phyloP scores from a whole-genome alignment of 92 coral and sea anemone species.

The Blastomussa wellsi region DNA sequence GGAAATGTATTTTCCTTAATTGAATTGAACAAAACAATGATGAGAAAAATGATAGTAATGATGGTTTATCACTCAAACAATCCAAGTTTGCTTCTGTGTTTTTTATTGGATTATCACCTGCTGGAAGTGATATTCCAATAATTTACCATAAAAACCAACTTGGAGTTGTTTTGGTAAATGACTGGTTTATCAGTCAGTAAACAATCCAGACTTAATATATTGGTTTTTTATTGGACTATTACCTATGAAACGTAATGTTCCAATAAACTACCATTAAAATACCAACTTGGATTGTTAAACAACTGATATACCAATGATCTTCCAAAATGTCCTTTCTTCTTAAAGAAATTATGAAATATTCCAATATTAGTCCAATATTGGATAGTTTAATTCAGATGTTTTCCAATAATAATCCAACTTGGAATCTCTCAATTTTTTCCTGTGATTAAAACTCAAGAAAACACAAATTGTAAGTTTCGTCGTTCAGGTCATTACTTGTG shows the following conservation, averaged over 20 bases:
- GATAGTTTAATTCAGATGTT: no score
- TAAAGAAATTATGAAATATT: constrained; percentile 15
- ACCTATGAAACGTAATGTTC: constrained; percentile 20
- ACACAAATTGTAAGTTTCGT: no score
- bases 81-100: constrained; percentile 15
- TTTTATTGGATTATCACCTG: constrained; percentile 32
- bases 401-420: no score
- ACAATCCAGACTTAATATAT: constrained; percentile 5
- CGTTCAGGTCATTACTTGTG: no score
- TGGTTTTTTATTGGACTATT: constrained; percentile 22
- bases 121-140: constrained; percentile 31
- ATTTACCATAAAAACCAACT: constrained; percentile 14
- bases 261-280: constrained; percentile 44
- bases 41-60: not conserved
- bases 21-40: not conserved
- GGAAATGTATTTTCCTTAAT: not conserved
- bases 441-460: no score
- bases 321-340: constrained; percentile 15
- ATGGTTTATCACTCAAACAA: constrained; percentile 26
- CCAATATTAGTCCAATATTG: constrained; percentile 35
- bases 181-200: constrained; percentile 30
- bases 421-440: no score
- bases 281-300: constrained; percentile 23
- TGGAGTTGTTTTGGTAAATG: constrained; percentile 32
- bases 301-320: constrained; percentile 38